These are phyloP conservation scores for Typhlichthys subterraneus DNA, from an alignment of 2,797 vertebrate species.

Conservation along the genomic window DNA sequence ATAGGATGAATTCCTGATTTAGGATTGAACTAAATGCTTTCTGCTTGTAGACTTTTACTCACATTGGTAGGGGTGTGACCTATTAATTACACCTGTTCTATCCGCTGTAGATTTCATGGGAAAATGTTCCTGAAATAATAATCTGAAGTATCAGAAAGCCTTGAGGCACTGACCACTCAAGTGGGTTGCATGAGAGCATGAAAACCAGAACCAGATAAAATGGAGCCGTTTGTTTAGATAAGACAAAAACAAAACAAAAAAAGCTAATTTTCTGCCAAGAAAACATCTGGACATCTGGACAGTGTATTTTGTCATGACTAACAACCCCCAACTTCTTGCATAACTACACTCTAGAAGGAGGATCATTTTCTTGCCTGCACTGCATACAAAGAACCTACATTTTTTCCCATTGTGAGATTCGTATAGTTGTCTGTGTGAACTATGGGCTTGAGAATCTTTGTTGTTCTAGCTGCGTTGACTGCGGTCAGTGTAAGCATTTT, in stretches of 20 bases:
- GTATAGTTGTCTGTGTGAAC: background rate
- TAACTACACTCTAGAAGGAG: slow-evolving; percentile 40
- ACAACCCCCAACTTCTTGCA: slow-evolving; percentile 35
- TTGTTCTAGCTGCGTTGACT: slow-evolving; percentile 37
- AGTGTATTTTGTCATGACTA: slow-evolving; percentile 36
- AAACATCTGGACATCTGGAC: slow-evolving; percentile 51
- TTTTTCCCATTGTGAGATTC: slow-evolving; percentile 7
- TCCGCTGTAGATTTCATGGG: slow-evolving; percentile 19
- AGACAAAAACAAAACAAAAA: slow-evolving; percentile 17
- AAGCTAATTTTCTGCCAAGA: slow-evolving; percentile 21
- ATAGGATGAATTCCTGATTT: slow-evolving; percentile 6
- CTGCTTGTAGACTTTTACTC: no score
- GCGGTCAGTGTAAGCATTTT: slow-evolving; percentile 31
- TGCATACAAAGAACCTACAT: slow-evolving; percentile 12
- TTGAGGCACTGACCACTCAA: slow-evolving; percentile 18
- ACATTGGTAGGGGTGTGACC: slow-evolving; percentile 9
- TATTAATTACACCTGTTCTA: slow-evolving; percentile 22
- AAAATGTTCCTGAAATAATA: slow-evolving; percentile 15
- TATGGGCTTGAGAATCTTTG: slow-evolving; percentile 34
- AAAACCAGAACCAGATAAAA: slow-evolving; percentile 37
- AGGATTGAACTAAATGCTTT: slow-evolving; percentile 4
- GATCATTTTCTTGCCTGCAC: slow-evolving; percentile 37
- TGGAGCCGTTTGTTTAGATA: slow-evolving; percentile 50
- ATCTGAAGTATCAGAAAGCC: slow-evolving; percentile 11
- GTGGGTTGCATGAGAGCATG: slow-evolving; percentile 5